Conservation (phyloP, 2,888 invertebrate genomes). For the Nemoura dubitans region DNA sequence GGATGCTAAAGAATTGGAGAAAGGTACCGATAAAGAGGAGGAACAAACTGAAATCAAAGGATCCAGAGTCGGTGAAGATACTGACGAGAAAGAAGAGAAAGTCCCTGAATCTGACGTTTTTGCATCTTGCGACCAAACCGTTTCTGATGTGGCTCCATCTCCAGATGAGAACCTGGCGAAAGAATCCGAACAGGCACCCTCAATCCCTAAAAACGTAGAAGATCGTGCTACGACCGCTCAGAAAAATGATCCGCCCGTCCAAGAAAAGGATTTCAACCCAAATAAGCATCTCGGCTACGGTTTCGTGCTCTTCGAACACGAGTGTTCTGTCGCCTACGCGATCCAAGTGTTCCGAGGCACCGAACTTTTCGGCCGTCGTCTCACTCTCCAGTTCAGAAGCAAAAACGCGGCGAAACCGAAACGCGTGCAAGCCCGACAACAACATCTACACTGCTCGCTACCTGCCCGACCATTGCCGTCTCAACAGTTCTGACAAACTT, state of each 20-base stretch:
- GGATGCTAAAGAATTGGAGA: not conserved
- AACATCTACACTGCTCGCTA: not conserved
- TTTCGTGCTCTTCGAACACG: constrained; percentile 1
- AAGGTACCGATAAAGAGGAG: not conserved
- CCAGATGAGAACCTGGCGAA: not conserved
- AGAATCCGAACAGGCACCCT: not conserved
- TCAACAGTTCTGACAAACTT: too few species aligned
- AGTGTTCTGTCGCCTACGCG: not conserved
- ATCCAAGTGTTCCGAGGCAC: constrained; percentile 18
- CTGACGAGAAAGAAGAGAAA: not conserved
- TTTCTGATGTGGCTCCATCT: not conserved
- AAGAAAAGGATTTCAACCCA: not conserved
- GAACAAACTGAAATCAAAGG: not conserved
- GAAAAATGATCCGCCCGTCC: not conserved
- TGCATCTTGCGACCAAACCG: not conserved
- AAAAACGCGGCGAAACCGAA: not conserved
- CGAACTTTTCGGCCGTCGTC: constrained; percentile 12
- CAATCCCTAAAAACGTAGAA: not conserved
- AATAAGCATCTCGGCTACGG: constrained; percentile 3
- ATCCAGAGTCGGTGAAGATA: not conserved
- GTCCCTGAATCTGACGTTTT: not conserved
- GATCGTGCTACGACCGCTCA: not conserved
- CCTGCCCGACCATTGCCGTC: not conserved
- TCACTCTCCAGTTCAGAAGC: not conserved
- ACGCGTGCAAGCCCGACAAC: not conserved